Percentiles rank a stretch among this genome's conserved stretches.
Conservation (phyloP, 1,140 invertebrate species). For the Sesamia nonagrioides region DNA sequence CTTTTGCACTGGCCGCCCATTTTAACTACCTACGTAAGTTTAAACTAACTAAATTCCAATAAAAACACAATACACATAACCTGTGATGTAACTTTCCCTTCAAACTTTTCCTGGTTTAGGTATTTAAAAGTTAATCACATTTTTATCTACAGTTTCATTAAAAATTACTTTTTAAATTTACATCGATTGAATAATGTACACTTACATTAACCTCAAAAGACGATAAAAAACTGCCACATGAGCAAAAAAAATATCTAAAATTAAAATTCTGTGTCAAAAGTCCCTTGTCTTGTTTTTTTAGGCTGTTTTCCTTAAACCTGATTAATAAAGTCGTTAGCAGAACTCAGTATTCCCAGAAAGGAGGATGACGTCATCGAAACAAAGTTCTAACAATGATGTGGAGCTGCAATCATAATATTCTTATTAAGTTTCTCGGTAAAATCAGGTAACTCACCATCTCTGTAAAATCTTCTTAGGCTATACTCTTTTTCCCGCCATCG, state of each 20-base stretch:
- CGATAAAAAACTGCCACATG: background rate
- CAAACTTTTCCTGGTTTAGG: too few species aligned
- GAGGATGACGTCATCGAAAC: slow-evolving; percentile 1
- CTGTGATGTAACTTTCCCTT: too few species aligned
- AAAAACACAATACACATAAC: too few species aligned
- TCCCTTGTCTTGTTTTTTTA: slow-evolving; percentile 18
- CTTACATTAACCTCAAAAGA: too few species aligned
- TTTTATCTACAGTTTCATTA: too few species aligned
- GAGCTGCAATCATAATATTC: background rate
- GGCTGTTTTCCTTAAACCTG: background rate
- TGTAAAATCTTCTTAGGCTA: slow-evolving; percentile 88
- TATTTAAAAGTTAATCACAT: too few species aligned
- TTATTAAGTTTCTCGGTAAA: too few species aligned
- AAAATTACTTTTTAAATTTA: too few species aligned
- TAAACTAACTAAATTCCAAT: too few species aligned
- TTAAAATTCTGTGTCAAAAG: slow-evolving; percentile 1
- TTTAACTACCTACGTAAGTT: too few species aligned
- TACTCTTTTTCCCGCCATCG: slow-evolving; percentile 92
- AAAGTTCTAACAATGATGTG: background rate
- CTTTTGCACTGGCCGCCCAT: too few species aligned
- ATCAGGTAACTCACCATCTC: slow-evolving; percentile 81
- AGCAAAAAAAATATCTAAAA: background rate
- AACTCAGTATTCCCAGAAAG: background rate
- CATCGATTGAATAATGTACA: too few species aligned
- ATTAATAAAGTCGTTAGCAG: background rate